phyloP scores from a whole-genome alignment of 2,888 invertebrate species.

The Xestoiulus laeticollis region DNA sequence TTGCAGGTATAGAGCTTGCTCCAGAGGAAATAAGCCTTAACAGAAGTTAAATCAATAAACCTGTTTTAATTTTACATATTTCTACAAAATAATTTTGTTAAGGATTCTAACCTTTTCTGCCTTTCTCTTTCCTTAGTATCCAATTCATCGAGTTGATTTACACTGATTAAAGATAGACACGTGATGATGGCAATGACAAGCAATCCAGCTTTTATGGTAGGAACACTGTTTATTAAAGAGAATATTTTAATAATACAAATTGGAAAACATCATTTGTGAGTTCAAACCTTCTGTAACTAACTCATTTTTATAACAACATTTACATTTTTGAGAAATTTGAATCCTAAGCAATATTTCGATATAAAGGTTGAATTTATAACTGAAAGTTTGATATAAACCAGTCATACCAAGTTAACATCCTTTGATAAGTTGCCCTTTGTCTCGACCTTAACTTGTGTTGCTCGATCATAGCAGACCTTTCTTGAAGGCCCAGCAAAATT shows the following conservation, averaged over 20 bases:
- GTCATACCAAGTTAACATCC: not conserved
- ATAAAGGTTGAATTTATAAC: too few relatives aligned
- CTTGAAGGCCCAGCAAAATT: not conserved
- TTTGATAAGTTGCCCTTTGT: slow-evolving; percentile 18
- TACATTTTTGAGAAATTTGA: too few relatives aligned
- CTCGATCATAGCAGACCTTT: not conserved
- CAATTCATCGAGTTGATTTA: not conserved
- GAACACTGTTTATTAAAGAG: not conserved
- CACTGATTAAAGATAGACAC: not conserved
- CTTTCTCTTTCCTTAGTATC: not conserved
- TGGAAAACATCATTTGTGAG: too few relatives aligned
- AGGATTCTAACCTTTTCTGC: not conserved
- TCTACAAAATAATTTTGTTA: not conserved
- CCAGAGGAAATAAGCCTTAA: too few relatives aligned
- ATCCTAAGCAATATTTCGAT: too few relatives aligned
- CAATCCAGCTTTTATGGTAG: not conserved
- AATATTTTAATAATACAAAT: too few relatives aligned
- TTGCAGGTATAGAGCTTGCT: too few relatives aligned
- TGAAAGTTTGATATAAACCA: too few relatives aligned
- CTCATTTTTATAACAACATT: too few relatives aligned
- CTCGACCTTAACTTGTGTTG: not conserved
- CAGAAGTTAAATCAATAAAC: too few relatives aligned
- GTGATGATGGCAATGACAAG: not conserved
- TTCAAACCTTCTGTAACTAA: too few relatives aligned
- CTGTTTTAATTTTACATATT: not conserved